Evolutionary conservation across 1,140 invertebrate genomes (phyloP).

Genomic region (Brachionus plicatilis): DNA sequence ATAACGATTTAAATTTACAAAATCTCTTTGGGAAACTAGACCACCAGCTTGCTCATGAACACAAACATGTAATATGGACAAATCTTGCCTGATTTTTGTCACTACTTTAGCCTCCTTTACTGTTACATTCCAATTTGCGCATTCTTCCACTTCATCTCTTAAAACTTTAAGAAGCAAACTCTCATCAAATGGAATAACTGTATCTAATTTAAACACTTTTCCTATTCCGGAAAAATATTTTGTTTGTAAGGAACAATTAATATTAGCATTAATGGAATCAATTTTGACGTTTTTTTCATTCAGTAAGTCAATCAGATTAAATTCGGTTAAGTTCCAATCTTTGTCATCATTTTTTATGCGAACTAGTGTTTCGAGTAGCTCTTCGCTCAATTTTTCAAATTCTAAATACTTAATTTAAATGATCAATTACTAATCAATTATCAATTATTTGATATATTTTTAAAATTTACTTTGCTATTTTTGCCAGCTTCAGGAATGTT

Average conservation of each 20-base stretch:
- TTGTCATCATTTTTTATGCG: not conserved
- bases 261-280: not conserved
- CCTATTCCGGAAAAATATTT: not conserved
- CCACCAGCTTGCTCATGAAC: constrained; percentile 2
- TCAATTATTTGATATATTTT: not conserved
- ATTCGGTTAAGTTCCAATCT: not conserved
- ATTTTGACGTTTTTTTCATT: not conserved
- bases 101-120: not conserved
- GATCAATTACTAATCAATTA: not conserved
- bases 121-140: not conserved
- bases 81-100: not conserved
- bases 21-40: constrained; percentile 6
- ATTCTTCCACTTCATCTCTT: constrained; percentile 16
- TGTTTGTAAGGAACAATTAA: not conserved
- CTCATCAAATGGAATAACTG: not conserved
- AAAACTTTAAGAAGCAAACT: constrained; percentile 2
- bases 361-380: not conserved
- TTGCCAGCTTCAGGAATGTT: not conserved
- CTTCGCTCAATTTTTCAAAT: not conserved
- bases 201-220: constrained; percentile 19
- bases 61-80: constrained; percentile 3
- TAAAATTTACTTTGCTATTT: not conserved
- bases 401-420: not conserved
- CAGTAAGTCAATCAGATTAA: not conserved
- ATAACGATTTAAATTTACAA: constrained; percentile 22